Conservation (phyloP, 2,797 vertebrate genomes). For the Helicolenus hilgendorfi region DNA sequence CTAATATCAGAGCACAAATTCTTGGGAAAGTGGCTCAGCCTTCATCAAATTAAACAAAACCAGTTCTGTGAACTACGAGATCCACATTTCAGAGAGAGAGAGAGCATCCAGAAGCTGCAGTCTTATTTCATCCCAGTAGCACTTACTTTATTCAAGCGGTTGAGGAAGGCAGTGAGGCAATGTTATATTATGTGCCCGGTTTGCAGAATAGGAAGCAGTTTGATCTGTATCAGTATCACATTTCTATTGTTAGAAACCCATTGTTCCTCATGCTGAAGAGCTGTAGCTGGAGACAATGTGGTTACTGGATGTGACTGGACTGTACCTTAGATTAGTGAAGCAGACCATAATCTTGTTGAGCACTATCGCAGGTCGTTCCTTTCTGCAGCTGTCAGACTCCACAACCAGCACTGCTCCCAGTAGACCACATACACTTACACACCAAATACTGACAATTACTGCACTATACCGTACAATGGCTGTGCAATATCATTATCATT, state of each 20-base stretch:
- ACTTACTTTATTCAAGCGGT: not conserved
- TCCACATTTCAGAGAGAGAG: not conserved
- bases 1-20: not conserved
- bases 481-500: too few species aligned
- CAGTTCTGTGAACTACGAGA: not conserved
- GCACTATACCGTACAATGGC: too few species aligned
- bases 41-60: not conserved
- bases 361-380: too few species aligned
- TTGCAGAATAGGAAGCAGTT: not conserved
- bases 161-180: not conserved
- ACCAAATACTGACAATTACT: too few species aligned
- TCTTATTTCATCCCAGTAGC: not conserved
- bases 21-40: not conserved
- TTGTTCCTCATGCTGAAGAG: not conserved
- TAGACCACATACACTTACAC: too few species aligned
- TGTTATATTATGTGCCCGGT: not conserved
- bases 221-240: not conserved
- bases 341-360: not conserved
- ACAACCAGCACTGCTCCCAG: too few species aligned
- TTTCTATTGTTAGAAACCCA: not conserved
- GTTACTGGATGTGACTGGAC: not conserved
- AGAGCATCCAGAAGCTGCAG: not conserved
- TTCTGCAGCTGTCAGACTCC: too few species aligned
- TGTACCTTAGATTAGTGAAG: not conserved
- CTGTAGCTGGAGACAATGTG: not conserved